Conservation (phyloP, 2,113 vertebrate species). For the Odocoileus virginianus region DNA sequence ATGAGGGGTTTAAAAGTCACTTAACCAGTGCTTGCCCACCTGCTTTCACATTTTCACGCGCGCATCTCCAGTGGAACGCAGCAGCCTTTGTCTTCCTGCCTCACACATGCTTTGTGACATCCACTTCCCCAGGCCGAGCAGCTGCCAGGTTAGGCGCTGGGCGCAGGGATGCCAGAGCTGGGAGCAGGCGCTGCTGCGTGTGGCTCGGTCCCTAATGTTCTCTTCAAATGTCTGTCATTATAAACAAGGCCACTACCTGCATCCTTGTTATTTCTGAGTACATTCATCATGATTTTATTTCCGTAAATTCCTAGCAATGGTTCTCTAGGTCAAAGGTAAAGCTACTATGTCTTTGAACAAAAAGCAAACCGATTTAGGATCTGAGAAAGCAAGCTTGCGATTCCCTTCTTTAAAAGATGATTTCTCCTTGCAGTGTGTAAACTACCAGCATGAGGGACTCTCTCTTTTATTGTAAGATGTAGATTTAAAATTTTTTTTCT, state of each 20-base stretch:
- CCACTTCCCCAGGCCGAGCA: neutral
- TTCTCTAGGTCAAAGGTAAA: neutral
- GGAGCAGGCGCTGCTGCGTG: neutral
- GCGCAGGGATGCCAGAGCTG: neutral
- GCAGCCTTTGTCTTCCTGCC: neutral
- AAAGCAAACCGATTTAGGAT: neutral
- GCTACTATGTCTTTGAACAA: neutral
- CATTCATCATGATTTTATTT: neutral
- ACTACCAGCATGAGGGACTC: too few relatives aligned
- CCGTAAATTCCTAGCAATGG: neutral
- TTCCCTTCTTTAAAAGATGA: neutral
- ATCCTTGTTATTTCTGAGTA: neutral
- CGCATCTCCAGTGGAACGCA: neutral
- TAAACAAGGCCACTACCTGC: neutral
- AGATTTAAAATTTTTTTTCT: neutral
- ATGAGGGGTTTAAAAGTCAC: neutral
- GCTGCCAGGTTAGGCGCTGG: neutral
- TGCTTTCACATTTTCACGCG: neutral
- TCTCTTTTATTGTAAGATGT: neutral
- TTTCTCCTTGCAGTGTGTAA: neutral
- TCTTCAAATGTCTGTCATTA: neutral
- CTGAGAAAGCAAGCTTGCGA: conserved; percentile 11
- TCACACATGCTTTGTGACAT: neutral
- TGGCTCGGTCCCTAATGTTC: neutral
- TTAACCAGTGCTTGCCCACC: neutral